These are phyloP conservation scores for Oreochromis tanganicae DNA, from an alignment of 2,113 vertebrate genomes.

Conservation along the genomic window DNA sequence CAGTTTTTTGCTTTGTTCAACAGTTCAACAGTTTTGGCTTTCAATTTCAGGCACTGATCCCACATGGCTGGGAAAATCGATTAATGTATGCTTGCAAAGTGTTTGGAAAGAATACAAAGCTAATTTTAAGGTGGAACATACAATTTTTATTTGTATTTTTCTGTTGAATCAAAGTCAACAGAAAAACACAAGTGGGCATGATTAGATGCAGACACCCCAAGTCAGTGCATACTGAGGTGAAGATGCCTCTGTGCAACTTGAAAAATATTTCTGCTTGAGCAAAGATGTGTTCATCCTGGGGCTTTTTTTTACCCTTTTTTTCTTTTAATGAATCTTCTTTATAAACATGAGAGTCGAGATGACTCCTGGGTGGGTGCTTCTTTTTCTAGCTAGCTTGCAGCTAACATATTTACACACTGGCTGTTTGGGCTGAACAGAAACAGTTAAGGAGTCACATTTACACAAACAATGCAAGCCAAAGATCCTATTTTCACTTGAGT, in stretches of 20 bases:
- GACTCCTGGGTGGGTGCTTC: not conserved
- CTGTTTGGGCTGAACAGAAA: not conserved
- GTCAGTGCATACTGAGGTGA: not conserved
- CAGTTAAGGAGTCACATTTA: not conserved
- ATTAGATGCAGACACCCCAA: not conserved
- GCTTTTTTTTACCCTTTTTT: rapidly evolving
- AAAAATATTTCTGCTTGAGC: not conserved
- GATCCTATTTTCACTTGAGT: not conserved
- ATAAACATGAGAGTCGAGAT: not conserved
- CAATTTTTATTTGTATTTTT: not conserved
- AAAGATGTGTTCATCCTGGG: not conserved
- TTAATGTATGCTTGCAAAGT: not conserved
- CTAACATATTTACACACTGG: not conserved
- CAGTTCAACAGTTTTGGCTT: not conserved
- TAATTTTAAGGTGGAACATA: not conserved
- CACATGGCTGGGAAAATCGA: not conserved
- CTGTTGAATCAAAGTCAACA: not conserved
- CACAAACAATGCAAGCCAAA: not conserved
- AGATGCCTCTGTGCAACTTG: not conserved
- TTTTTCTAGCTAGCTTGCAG: not conserved
- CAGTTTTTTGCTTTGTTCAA: not conserved
- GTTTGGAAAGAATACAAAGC: not conserved
- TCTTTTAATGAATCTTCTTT: not conserved
- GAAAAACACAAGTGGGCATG: not conserved
- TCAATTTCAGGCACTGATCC: not conserved